phyloP scores from a whole-genome alignment of 2,797 vertebrate species.

The Arrhamphus sclerolepis region DNA sequence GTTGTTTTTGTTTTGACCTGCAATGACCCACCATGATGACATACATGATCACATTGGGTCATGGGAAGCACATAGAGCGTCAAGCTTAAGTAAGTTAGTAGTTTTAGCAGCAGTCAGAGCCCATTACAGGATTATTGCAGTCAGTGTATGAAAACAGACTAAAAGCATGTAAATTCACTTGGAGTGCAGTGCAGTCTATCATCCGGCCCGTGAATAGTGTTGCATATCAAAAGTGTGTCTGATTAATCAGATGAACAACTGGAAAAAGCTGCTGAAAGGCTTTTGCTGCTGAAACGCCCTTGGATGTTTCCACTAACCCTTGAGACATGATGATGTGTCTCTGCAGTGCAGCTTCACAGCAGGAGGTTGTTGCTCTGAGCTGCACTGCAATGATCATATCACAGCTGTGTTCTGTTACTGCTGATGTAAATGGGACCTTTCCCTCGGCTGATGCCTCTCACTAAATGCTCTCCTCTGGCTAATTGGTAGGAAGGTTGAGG shows the following conservation, averaged over 20 bases:
- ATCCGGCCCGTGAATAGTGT: too few species aligned
- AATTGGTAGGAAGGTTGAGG: too few species aligned
- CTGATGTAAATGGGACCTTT: neutral
- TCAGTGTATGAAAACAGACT: too few species aligned
- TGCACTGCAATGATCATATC: neutral
- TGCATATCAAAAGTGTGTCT: neutral
- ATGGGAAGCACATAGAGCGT: too few species aligned
- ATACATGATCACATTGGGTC: too few species aligned
- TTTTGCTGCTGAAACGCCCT: neutral
- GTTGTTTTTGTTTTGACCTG: too few species aligned
- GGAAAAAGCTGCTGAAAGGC: neutral
- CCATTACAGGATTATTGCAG: neutral
- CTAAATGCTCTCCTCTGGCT: too few species aligned
- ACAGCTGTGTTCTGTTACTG: conserved; percentile 10
- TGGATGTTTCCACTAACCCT: neutral
- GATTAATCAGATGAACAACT: neutral
- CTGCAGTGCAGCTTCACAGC: neutral
- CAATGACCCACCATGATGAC: too few species aligned
- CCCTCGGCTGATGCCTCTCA: too few species aligned
- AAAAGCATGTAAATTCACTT: neutral
- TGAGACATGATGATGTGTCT: neutral
- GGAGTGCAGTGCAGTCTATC: neutral
- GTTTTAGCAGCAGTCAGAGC: neutral
- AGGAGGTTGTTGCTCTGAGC: neutral
- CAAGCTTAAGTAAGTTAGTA: too few species aligned